Evolutionary conservation across 2,888 invertebrate genomes (phyloP).

Genomic region (Polymixis lichenea): DNA sequence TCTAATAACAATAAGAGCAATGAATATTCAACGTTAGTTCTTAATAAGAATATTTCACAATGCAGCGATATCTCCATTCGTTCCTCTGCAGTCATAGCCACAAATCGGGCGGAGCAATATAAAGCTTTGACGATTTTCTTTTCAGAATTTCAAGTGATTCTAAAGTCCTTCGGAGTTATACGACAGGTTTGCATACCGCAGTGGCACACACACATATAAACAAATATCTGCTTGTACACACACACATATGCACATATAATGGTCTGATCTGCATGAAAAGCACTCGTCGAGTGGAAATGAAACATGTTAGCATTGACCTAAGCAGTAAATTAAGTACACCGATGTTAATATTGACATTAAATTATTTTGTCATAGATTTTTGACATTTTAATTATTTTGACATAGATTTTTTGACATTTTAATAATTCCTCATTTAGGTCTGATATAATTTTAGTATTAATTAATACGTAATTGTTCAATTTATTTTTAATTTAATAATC

Average conservation of each 20-base stretch:
- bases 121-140: conserved; percentile 89
- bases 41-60: background rate
- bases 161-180: conserved; percentile 84
- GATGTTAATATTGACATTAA: background rate
- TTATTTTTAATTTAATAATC: too few species aligned
- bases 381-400: too few species aligned
- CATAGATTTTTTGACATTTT: too few species aligned
- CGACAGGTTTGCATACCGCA: conserved; percentile 74
- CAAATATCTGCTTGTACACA: conserved; percentile 6
- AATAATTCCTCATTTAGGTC: too few species aligned
- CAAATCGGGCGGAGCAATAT: conserved; percentile 83
- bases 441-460: too few species aligned
- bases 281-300: conserved; percentile 42
- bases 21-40: background rate
- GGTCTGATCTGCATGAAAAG: conserved; percentile 55
- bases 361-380: too few species aligned
- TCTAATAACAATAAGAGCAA: background rate
- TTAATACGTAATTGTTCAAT: too few species aligned
- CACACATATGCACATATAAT: conserved; percentile 28
- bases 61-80: conserved; percentile 2
- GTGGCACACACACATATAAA: conserved; percentile 32
- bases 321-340: background rate
- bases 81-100: conserved; percentile 70
- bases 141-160: conserved; percentile 87
- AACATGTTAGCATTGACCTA: conserved; percentile 24